These are phyloP conservation scores for Alcedo quadribrachys DNA, from an alignment of 2,797 vertebrate species.

Conservation along the genomic window DNA sequence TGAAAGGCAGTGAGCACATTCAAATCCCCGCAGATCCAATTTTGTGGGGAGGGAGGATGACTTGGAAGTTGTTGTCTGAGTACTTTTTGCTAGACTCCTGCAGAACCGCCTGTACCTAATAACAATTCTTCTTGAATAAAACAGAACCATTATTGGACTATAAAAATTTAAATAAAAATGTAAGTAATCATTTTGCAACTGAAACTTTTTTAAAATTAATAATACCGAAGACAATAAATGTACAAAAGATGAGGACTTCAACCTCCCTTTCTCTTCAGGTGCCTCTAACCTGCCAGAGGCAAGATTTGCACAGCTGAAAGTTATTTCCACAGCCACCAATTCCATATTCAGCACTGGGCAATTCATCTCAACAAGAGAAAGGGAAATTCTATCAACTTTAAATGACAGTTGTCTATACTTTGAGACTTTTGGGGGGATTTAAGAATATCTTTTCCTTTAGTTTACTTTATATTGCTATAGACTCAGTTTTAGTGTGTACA, in stretches of 20 bases:
- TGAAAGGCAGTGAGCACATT: background rate
- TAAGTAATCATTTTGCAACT: background rate
- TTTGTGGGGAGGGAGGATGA: background rate
- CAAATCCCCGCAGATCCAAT: constrained; percentile 43
- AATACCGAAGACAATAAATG: background rate
- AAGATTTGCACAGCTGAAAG: background rate
- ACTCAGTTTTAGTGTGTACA: background rate
- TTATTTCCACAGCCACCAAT: background rate
- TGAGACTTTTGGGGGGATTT: background rate
- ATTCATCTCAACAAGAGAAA: background rate
- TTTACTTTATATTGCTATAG: background rate
- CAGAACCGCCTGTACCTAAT: background rate
- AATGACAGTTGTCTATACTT: background rate
- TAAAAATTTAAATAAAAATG: background rate
- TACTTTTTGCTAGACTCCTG: background rate
- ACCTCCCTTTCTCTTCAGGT: background rate
- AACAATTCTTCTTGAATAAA: background rate
- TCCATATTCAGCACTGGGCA: background rate
- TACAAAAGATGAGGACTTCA: background rate
- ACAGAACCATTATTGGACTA: background rate
- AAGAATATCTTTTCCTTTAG: background rate
- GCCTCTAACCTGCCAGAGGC: background rate
- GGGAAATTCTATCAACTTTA: background rate
- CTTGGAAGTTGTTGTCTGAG: background rate
- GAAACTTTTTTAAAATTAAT: constrained; percentile 1